phyloP scores from a whole-genome alignment of 2,113 vertebrate genomes.

The Gambusia affinis region DNA sequence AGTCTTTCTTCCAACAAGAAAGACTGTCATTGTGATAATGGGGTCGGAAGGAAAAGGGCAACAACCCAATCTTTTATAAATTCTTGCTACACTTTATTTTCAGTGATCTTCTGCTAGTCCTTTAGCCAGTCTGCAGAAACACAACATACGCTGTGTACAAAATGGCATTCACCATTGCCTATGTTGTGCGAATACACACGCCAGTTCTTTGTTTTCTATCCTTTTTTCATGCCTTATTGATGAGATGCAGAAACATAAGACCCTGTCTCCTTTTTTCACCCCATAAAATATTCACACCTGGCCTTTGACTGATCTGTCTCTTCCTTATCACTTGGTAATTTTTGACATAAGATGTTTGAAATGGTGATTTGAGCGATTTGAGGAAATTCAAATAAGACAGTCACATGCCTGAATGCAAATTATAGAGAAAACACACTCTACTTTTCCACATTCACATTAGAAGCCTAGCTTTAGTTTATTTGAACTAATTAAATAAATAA shows the following conservation, averaged over 20 bases:
- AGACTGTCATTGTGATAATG: too few species aligned
- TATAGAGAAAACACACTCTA: background rate
- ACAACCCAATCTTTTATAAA: background rate
- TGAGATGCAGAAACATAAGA: constrained; percentile 52
- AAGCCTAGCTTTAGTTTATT: constrained; percentile 27
- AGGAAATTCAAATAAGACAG: background rate
- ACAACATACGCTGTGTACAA: background rate
- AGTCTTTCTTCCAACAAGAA: too few species aligned
- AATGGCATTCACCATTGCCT: background rate
- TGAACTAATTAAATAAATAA: background rate
- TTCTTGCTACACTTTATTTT: background rate
- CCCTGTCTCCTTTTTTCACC: constrained; percentile 44
- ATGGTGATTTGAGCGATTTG: background rate
- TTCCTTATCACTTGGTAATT: background rate
- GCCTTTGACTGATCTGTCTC: constrained; percentile 5
- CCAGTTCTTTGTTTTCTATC: background rate
- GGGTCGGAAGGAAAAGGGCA: background rate
- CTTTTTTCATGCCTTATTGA: constrained; percentile 63
- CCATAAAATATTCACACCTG: constrained; percentile 65
- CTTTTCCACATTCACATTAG: background rate
- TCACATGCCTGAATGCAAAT: background rate
- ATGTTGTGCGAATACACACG: background rate
- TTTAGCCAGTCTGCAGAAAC: background rate
- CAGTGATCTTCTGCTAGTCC: background rate
- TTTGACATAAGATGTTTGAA: background rate